Conservation (phyloP, 2,888 invertebrate species). For the Emmelina monodactyla region DNA sequence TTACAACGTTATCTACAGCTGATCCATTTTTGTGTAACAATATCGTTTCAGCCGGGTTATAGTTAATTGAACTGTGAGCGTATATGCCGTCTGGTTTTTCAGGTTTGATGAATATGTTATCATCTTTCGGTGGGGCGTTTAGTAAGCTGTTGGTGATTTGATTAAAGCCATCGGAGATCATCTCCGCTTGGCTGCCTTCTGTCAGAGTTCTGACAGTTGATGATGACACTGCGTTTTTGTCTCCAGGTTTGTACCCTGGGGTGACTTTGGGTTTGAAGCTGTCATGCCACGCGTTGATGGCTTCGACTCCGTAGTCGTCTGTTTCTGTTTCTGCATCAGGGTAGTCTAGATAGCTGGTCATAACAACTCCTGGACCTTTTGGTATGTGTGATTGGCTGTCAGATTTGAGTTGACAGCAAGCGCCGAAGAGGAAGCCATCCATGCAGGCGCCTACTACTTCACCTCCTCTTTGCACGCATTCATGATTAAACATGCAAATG, state of each 20-base stretch:
- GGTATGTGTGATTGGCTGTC: conserved; percentile 56
- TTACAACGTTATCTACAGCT: conserved; percentile 55
- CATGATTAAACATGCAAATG: conserved; percentile 94
- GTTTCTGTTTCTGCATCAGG: conserved; percentile 44
- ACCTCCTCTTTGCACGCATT: conserved; percentile 80
- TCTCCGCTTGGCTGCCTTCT: conserved; percentile 41
- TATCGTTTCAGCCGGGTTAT: conserved; percentile 70
- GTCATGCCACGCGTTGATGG: conserved; percentile 48
- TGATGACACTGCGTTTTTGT: conserved; percentile 20
- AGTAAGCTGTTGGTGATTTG: conserved; percentile 64
- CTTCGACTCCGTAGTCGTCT: conserved; percentile 46
- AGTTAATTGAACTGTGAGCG: conserved; percentile 66
- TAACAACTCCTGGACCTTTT: conserved; percentile 55
- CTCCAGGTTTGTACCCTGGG: conserved; percentile 47
- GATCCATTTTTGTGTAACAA: conserved; percentile 66
- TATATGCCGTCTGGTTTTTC: conserved; percentile 34
- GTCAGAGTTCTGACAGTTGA: conserved; percentile 34
- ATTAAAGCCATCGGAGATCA: conserved; percentile 64
- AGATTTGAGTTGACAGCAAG: conserved; percentile 79
- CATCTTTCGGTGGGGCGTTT: conserved; percentile 50
- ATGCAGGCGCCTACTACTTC: conserved; percentile 87
- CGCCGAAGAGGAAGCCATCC: conserved; percentile 92
- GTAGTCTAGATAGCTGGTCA: conserved; percentile 56
- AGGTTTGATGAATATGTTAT: conserved; percentile 35
- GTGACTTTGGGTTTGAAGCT: conserved; percentile 56